Evolutionary conservation across 2,113 vertebrate genomes (phyloP).

Genomic region (Nothoprocta perdicaria): DNA sequence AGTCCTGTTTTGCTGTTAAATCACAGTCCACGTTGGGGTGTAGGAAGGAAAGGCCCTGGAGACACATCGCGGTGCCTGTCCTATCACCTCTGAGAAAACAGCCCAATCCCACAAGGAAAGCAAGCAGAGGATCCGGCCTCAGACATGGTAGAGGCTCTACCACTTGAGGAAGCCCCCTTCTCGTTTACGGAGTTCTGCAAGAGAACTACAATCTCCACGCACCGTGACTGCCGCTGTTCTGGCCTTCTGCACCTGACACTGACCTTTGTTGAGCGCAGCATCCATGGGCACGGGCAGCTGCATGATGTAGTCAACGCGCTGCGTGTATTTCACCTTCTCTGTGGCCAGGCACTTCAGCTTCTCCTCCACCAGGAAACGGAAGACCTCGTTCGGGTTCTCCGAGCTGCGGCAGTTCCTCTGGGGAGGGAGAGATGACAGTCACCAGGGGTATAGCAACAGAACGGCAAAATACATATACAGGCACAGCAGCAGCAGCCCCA

Average conservation of each 20-base stretch:
- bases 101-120: not conserved
- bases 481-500: not conserved
- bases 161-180: not conserved
- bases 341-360: slow-evolving; percentile 96
- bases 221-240: not conserved
- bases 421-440: not conserved
- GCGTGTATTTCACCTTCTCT: slow-evolving; percentile 97
- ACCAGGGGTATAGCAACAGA: not conserved
- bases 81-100: not conserved
- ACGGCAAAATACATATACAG: not conserved
- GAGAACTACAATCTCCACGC: not conserved
- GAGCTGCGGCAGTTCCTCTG: slow-evolving; percentile 97
- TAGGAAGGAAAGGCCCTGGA: not conserved
- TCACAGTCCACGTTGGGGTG: not conserved
- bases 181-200: not conserved
- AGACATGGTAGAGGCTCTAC: not conserved
- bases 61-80: not conserved
- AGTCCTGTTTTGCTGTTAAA: not conserved
- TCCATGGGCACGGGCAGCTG: slow-evolving; percentile 98
- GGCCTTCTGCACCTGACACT: not conserved
- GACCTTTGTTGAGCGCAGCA: slow-evolving; percentile 95
- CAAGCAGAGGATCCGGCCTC: not conserved
- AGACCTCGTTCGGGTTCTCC: slow-evolving; percentile 94
- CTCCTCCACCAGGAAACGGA: slow-evolving; percentile 96
- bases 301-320: slow-evolving; percentile 96